phyloP scores from a whole-genome alignment of 2,113 vertebrate species.

The Halcyon malimbica region DNA sequence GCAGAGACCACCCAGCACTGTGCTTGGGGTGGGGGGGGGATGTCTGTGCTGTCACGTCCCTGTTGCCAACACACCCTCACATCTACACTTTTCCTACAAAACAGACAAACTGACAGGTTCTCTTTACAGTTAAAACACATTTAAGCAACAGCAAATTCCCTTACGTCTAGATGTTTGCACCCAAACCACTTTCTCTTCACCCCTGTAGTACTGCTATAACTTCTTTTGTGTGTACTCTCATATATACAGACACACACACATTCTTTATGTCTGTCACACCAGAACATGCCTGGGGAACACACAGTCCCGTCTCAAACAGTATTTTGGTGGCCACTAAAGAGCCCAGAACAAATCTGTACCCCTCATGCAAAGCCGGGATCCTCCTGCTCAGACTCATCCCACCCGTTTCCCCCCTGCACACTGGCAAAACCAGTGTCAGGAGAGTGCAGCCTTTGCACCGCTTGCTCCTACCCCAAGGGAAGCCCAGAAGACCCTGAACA shows the following conservation, averaged over 20 bases:
- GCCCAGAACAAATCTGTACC: rapidly evolving
- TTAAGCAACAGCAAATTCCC: not conserved
- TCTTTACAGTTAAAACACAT: not conserved
- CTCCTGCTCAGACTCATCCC: not conserved
- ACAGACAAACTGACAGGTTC: not conserved
- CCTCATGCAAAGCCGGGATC: not conserved
- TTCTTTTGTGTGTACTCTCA: not conserved
- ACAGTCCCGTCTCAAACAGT: not conserved
- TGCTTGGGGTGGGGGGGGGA: not conserved
- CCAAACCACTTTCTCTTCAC: not conserved
- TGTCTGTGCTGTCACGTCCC: not conserved
- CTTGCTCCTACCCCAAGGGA: rapidly evolving
- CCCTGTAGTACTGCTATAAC: rapidly evolving
- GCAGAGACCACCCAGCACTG: not conserved
- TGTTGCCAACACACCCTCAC: rapidly evolving
- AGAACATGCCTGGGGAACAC: not conserved
- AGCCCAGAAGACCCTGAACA: not conserved
- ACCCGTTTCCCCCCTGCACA: rapidly evolving
- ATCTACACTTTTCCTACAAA: not conserved
- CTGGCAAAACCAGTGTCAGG: not conserved
- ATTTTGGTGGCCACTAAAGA: not conserved
- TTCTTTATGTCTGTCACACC: not conserved
- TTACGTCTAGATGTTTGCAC: not conserved
- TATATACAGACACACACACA: too few relatives aligned
- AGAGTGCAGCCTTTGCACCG: rapidly evolving